phyloP scores from a whole-genome alignment of 1,140 invertebrate species.

The Ostrea denselamellosa region DNA sequence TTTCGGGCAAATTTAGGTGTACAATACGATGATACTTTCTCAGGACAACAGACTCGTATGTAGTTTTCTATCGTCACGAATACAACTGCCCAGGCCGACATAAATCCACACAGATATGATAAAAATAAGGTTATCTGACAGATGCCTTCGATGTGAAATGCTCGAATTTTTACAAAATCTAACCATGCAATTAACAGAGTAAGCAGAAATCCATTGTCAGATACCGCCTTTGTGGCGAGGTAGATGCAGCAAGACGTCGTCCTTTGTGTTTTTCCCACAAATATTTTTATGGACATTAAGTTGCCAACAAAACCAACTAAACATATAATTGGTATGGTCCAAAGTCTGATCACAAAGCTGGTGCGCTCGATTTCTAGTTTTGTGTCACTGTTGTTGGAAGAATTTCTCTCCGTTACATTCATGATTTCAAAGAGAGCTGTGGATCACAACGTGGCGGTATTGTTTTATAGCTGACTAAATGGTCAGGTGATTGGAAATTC shows the following conservation, averaged over 20 bases:
- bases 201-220: slow-evolving; percentile 62
- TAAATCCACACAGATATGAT: slow-evolving; percentile 71
- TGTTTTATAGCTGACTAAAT: background rate
- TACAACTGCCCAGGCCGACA: slow-evolving; percentile 76
- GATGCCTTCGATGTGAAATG: slow-evolving; percentile 66
- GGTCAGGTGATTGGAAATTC: background rate
- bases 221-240: slow-evolving; percentile 59
- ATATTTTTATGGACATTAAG: slow-evolving; percentile 55
- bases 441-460: background rate
- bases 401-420: background rate
- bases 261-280: slow-evolving; percentile 54
- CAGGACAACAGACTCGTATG: slow-evolving; percentile 71
- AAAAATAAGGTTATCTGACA: slow-evolving; percentile 75
- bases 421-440: background rate
- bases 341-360: slow-evolving; percentile 43
- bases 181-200: slow-evolving; percentile 79
- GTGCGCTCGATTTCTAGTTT: background rate
- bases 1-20: slow-evolving; percentile 63
- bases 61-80: slow-evolving; percentile 67
- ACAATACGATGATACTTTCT: slow-evolving; percentile 64
- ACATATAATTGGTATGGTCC: slow-evolving; percentile 62
- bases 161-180: slow-evolving; percentile 78
- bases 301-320: slow-evolving; percentile 63
- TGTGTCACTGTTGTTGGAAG: background rate
- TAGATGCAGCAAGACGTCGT: slow-evolving; percentile 65